These are phyloP conservation scores for Anguilla pacifica DNA, from an alignment of 2,797 vertebrate genomes.

Conservation along the genomic window DNA sequence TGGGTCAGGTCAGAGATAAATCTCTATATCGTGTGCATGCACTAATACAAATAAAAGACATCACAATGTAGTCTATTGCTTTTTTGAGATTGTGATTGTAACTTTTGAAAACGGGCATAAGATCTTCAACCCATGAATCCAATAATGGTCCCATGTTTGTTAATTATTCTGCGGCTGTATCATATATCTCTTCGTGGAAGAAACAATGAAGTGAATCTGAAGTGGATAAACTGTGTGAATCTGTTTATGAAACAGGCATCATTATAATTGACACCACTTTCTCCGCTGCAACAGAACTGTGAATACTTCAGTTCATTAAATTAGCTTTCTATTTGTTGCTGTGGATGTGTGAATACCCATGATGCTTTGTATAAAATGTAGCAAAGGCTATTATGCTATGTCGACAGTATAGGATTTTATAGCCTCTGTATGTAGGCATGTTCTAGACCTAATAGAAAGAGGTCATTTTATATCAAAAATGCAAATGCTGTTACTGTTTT, in stretches of 20 bases:
- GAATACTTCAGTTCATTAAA: background rate
- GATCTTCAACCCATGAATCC: background rate
- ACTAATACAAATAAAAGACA: background rate
- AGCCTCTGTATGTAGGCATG: background rate
- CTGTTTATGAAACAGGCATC: background rate
- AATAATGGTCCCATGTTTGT: background rate
- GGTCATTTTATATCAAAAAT: background rate
- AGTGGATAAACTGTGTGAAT: background rate
- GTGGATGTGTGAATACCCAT: background rate
- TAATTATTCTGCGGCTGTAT: background rate
- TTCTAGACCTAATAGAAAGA: background rate
- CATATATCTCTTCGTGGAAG: background rate
- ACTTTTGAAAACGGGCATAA: background rate
- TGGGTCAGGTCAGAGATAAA: background rate
- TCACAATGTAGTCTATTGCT: background rate
- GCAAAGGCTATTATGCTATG: background rate
- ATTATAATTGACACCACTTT: background rate
- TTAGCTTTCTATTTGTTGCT: background rate
- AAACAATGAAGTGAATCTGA: background rate
- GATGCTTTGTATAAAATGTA: background rate
- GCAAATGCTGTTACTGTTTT: background rate
- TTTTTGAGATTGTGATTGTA: background rate
- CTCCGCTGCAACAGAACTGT: background rate
- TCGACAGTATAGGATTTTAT: background rate
- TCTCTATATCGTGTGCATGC: background rate